A percentile compares a stretch with the other conserved stretches of the same genome.
Conservation (phyloP, 1,140 invertebrate species). For the Euura saliciscinereae region DNA sequence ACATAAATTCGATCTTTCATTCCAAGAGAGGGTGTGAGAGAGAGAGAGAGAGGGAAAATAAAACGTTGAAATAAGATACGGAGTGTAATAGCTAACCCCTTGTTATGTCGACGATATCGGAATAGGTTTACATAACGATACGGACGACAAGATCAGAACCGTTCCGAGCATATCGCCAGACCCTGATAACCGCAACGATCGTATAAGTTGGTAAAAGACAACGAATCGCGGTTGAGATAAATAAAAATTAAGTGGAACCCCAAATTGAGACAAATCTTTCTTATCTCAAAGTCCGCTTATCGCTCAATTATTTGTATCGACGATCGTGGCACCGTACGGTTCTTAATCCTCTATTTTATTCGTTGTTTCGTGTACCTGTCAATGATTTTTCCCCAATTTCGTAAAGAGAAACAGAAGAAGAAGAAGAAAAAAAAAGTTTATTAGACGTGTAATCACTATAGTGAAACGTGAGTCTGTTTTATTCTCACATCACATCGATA, state of each 20-base stretch:
- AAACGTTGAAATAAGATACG: neutral
- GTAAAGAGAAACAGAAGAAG: no score
- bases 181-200: neutral
- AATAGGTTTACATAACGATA: constrained; percentile 44
- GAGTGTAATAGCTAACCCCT: constrained; percentile 11
- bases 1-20: neutral
- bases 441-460: neutral
- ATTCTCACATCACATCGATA: neutral
- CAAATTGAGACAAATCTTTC: constrained; percentile 8
- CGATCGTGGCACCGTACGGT: neutral
- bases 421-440: no score
- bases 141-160: constrained; percentile 12
- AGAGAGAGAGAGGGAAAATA: constrained; percentile 18
- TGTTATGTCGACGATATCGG: constrained; percentile 38
- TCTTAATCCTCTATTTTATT: neutral
- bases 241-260: neutral
- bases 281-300: constrained; percentile 4
- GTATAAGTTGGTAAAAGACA: no score
- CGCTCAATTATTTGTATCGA: constrained; percentile 4
- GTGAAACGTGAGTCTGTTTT: neutral
- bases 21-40: neutral
- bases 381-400: no score
- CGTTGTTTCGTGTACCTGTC: neutral
- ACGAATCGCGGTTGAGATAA: neutral
- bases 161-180: constrained; percentile 18